A percentile compares a stretch with the other conserved stretches of the same genome.
phyloP scores from a whole-genome alignment of 1,140 invertebrate genomes.

The Colletes latitarsis region DNA sequence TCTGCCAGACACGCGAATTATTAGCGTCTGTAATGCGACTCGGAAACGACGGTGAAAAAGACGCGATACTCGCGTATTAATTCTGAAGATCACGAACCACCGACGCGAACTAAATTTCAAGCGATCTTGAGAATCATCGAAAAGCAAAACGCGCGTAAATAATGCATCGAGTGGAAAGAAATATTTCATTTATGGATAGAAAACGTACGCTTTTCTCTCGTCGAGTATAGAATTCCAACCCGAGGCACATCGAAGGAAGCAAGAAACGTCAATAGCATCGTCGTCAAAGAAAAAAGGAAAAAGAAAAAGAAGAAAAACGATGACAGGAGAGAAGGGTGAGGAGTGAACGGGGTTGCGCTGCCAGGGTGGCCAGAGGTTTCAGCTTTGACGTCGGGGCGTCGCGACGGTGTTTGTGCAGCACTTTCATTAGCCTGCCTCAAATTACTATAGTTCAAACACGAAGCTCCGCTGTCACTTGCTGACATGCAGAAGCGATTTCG shows the following conservation, averaged over 20 bases:
- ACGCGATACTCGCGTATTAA: conserved; percentile 8
- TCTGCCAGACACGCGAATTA: conserved; percentile 29
- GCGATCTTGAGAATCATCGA: too few species aligned
- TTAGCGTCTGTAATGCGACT: conserved; percentile 21
- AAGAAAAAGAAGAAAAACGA: background rate
- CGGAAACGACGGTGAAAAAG: conserved; percentile 21
- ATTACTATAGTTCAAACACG: conserved; percentile 80
- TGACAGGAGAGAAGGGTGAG: conserved; percentile 13
- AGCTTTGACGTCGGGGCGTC: conserved; percentile 78
- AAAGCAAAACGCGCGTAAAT: too few species aligned
- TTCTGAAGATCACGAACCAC: conserved; percentile 2
- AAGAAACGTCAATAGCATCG: conserved; percentile 48
- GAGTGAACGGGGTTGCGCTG: conserved; percentile 5
- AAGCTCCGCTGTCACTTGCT: conserved; percentile 62
- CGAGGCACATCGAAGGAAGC: conserved; percentile 23
- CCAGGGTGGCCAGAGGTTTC: conserved; percentile 61
- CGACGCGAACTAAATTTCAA: background rate
- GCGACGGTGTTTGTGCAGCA: conserved; percentile 78
- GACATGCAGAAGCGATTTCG: conserved; percentile 72
- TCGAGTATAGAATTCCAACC: too few species aligned
- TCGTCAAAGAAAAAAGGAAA: background rate
- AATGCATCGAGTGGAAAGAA: too few species aligned
- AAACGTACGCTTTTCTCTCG: too few species aligned
- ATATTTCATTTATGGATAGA: too few species aligned
- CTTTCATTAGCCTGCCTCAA: conserved; percentile 81